phyloP scores from a whole-genome alignment of 2,797 vertebrate genomes.

The Halcyon leucocephala region DNA sequence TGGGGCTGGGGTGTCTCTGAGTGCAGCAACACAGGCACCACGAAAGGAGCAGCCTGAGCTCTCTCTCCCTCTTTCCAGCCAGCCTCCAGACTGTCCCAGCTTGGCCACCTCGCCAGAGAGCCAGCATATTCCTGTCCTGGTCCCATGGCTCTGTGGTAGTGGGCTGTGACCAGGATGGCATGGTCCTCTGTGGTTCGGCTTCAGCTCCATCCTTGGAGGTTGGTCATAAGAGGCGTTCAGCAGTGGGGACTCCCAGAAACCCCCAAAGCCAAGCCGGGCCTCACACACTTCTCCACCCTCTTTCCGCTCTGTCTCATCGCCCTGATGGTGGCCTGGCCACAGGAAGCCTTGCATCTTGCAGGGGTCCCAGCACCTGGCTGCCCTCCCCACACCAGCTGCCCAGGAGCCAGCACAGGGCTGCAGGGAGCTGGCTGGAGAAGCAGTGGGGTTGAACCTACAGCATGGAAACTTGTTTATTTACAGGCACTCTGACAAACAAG shows the following conservation, averaged over 20 bases:
- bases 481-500: background rate
- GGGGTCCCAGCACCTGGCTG: background rate
- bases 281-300: background rate
- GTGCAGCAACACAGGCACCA: rapidly evolving
- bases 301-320: background rate
- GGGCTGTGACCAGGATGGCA: rapidly evolving
- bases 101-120: background rate
- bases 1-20: rapidly evolving
- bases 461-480: background rate
- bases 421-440: background rate
- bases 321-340: background rate
- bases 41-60: background rate
- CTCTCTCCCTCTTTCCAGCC: background rate
- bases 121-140: rapidly evolving
- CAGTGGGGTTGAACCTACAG: background rate
- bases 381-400: background rate
- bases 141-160: rapidly evolving
- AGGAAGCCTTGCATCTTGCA: rapidly evolving
- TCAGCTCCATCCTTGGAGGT: background rate
- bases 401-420: background rate
- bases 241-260: background rate
- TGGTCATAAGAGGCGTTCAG: rapidly evolving
- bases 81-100: background rate
- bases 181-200: background rate
- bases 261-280: background rate